A percentile compares a stretch with the other conserved stretches of the same genome.
Conservation (phyloP, 2,888 invertebrate genomes). For the Hanleya hanleyi region DNA sequence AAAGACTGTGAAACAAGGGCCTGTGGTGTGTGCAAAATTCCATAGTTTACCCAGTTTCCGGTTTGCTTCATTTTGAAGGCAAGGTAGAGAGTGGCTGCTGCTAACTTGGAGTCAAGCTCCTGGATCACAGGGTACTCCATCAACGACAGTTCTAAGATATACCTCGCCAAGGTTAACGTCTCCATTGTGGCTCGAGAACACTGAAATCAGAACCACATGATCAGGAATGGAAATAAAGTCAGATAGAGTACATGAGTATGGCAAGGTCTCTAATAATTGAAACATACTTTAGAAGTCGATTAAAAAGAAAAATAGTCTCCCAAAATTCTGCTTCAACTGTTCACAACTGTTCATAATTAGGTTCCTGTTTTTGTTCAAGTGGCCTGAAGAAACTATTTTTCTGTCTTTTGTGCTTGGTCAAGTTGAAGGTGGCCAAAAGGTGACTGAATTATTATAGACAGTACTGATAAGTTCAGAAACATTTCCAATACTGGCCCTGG, state of each 20-base stretch:
- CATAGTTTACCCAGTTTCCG: constrained; percentile 77
- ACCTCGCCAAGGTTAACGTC: constrained; percentile 93
- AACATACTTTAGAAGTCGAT: constrained; percentile 2
- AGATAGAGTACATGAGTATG: background rate
- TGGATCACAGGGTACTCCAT: constrained; percentile 90
- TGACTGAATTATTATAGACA: too few species aligned
- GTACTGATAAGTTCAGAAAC: too few species aligned
- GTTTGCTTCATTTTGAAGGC: constrained; percentile 90
- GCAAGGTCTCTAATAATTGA: background rate
- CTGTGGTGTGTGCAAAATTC: too few species aligned
- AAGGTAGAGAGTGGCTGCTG: constrained; percentile 89
- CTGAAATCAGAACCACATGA: constrained; percentile 48
- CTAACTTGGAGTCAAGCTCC: constrained; percentile 90
- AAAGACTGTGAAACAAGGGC: too few species aligned
- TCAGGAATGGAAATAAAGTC: background rate
- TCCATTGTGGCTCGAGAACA: constrained; percentile 83
- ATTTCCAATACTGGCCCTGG: too few species aligned
- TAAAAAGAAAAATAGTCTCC: too few species aligned
- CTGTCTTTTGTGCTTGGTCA: too few species aligned
- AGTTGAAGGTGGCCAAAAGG: too few species aligned
- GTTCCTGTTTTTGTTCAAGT: too few species aligned
- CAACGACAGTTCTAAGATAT: constrained; percentile 92
- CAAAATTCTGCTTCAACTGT: too few species aligned
- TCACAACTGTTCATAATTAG: background rate
- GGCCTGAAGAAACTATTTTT: too few species aligned